Conservation (phyloP, 2,888 invertebrate genomes). For the Drosophila mercatorum region DNA sequence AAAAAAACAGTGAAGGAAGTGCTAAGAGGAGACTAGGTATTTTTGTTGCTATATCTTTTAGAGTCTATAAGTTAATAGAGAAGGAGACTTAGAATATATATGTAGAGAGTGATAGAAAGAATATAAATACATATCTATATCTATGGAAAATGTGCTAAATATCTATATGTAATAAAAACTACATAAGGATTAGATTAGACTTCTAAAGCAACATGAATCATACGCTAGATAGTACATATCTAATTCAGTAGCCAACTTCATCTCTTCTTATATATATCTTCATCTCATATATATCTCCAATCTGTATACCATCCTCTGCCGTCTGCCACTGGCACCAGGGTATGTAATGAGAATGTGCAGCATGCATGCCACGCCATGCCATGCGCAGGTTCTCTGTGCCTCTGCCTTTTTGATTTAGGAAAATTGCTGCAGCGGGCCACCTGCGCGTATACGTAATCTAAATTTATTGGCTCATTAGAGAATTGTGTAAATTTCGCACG, state of each 20-base stretch:
- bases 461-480: constrained; percentile 76
- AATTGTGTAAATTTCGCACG: constrained; percentile 52
- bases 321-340: neutral
- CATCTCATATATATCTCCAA: neutral
- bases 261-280: too few species aligned
- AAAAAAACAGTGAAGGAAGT: neutral
- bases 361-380: constrained; percentile 10
- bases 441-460: constrained; percentile 80
- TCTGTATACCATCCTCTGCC: neutral
- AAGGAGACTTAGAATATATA: too few species aligned
- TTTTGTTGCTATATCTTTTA: too few species aligned
- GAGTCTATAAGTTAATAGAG: too few species aligned
- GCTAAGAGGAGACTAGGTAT: neutral
- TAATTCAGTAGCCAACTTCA: too few species aligned
- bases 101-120: too few species aligned
- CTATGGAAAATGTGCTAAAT: too few species aligned
- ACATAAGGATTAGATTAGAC: too few species aligned
- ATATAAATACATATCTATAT: too few species aligned
- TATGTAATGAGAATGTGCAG: constrained; percentile 18
- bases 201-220: too few species aligned
- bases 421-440: constrained; percentile 72
- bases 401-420: constrained; percentile 67
- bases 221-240: too few species aligned
- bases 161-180: too few species aligned
- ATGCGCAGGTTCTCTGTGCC: constrained; percentile 3